These are phyloP conservation scores for Drosophila meridionalis DNA, from an alignment of 2,888 invertebrate genomes.

Conservation along the genomic window DNA sequence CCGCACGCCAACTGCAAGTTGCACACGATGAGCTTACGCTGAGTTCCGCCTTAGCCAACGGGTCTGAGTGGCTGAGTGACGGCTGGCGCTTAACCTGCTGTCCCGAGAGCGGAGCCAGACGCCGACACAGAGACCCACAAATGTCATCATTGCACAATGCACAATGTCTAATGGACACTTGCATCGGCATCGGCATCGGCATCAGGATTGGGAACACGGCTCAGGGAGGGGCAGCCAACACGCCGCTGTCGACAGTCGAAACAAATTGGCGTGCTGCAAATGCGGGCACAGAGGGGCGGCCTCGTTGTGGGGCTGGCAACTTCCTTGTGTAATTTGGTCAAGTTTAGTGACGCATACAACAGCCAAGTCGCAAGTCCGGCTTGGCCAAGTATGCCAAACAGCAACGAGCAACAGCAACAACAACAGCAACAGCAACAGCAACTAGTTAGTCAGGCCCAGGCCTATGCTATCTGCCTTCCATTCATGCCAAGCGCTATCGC, in stretches of 20 bases:
- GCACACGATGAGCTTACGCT: conserved; percentile 7
- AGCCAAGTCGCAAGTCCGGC: conserved; percentile 68
- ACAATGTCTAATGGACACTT: conserved; percentile 58
- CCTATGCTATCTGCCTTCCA: conserved; percentile 56
- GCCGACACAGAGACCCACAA: conserved; percentile 60
- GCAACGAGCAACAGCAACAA: conserved; percentile 15
- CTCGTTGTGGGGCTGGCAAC: conserved; percentile 30
- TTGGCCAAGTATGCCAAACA: conserved; percentile 65
- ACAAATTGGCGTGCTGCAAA: conserved; percentile 50
- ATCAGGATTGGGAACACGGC: conserved; percentile 8
- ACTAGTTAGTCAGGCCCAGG: conserved; percentile 56
- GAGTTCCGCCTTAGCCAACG: conserved; percentile 34
- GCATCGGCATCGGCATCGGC: conserved; percentile 20
- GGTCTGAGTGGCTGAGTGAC: conserved; percentile 31
- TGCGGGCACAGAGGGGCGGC: not conserved
- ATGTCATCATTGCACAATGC: conserved; percentile 64
- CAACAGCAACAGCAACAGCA: conserved; percentile 34
- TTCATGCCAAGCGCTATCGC: conserved; percentile 56
- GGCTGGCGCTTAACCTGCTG: conserved; percentile 51
- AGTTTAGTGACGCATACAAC: conserved; percentile 77
- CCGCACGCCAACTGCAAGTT: conserved; percentile 30
- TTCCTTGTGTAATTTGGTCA: conserved; percentile 81
- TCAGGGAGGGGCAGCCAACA: conserved; percentile 8
- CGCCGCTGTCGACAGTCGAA: conserved; percentile 40
- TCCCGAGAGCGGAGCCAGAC: conserved; percentile 33